These are phyloP conservation scores for Eristalinus aeneus DNA, from an alignment of 2,888 invertebrate species.

Conservation along the genomic window DNA sequence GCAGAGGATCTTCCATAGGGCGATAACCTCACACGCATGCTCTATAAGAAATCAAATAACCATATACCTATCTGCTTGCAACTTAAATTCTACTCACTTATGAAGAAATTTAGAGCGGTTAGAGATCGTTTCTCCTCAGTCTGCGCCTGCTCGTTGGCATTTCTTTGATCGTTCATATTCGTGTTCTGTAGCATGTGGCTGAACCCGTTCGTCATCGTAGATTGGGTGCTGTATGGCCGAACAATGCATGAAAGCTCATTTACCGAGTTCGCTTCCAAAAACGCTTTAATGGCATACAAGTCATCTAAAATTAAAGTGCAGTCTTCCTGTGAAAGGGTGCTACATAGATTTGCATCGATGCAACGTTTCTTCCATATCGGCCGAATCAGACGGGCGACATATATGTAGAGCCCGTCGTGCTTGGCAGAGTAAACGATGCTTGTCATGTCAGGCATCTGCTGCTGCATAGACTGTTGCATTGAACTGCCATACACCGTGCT, in stretches of 20 bases:
- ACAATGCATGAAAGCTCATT: slow-evolving; percentile 78
- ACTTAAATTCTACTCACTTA: slow-evolving; percentile 80
- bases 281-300: slow-evolving; percentile 87
- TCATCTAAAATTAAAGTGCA: slow-evolving; percentile 88
- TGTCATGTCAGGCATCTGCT: slow-evolving; percentile 73
- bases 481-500: slow-evolving; percentile 23
- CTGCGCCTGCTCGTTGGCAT: slow-evolving; percentile 81
- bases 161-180: slow-evolving; percentile 76
- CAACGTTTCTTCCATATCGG: slow-evolving; percentile 94
- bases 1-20: slow-evolving; percentile 95
- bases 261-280: slow-evolving; percentile 86
- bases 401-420: slow-evolving; percentile 96
- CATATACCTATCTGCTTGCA: not conserved
- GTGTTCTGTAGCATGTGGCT: slow-evolving; percentile 73
- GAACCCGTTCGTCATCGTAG: slow-evolving; percentile 74
- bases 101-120: slow-evolving; percentile 87
- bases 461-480: slow-evolving; percentile 61
- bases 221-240: slow-evolving; percentile 73
- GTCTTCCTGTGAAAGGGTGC: slow-evolving; percentile 86
- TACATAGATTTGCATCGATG: slow-evolving; percentile 86
- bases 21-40: slow-evolving; percentile 93
- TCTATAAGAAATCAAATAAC: slow-evolving; percentile 75
- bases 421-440: slow-evolving; percentile 86
- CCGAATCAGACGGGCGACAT: slow-evolving; percentile 92
- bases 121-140: slow-evolving; percentile 89